phyloP scores from a whole-genome alignment of 2,113 vertebrate species.

The Odocoileus hemionus region DNA sequence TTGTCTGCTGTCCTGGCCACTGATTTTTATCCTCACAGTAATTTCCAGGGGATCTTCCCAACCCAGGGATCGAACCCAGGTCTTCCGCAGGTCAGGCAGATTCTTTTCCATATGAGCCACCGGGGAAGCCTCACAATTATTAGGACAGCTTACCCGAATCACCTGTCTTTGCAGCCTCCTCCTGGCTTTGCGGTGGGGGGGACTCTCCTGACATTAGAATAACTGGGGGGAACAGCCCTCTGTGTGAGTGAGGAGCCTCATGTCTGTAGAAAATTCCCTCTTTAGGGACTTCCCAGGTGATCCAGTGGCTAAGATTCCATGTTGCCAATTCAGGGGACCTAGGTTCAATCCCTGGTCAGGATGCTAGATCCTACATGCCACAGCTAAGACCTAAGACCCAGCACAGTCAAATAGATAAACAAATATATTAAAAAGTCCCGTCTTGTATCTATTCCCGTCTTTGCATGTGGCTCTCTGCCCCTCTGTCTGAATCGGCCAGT shows the following conservation, averaged over 20 bases:
- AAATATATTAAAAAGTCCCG: neutral
- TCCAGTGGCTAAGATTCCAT: neutral
- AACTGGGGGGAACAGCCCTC: neutral
- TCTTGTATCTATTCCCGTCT: neutral
- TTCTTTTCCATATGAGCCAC: neutral
- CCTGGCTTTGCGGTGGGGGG: neutral
- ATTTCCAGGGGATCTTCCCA: neutral
- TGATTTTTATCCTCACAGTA: neutral
- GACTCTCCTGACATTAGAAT: neutral
- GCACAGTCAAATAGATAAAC: neutral
- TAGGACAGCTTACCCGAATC: neutral
- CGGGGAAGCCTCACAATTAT: neutral
- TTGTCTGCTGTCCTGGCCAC: too few species aligned
- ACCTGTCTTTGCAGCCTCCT: neutral
- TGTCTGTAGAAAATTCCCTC: neutral
- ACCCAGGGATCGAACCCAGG: neutral
- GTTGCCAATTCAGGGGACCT: neutral
- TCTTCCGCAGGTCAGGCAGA: neutral
- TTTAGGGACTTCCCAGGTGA: neutral
- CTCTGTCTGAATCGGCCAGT: accelerated
- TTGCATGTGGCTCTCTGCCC: neutral
- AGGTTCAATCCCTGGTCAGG: neutral
- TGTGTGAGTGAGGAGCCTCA: neutral
- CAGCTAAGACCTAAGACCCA: neutral
- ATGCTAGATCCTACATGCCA: neutral